Percentiles rank a stretch among this genome's conserved stretches.
Evolutionary conservation across 2,113 vertebrate genomes (phyloP).

Genomic region (Porphyrio hochstetteri): DNA sequence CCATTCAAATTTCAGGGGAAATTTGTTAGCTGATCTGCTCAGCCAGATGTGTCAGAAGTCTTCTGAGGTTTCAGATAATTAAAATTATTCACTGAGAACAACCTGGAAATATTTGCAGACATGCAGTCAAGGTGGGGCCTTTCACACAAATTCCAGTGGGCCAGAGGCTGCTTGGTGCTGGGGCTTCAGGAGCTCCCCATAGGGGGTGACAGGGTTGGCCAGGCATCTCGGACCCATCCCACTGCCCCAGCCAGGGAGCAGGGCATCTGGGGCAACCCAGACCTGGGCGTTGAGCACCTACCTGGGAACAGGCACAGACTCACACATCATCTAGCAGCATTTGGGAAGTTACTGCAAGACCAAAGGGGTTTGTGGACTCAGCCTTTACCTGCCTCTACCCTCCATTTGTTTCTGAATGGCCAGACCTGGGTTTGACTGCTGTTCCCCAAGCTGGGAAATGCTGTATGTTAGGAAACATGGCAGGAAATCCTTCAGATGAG

Average conservation of each 20-base stretch:
- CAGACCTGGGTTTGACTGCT: background rate
- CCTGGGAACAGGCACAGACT: background rate
- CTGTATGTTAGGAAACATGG: background rate
- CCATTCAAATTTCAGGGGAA: background rate
- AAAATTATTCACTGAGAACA: background rate
- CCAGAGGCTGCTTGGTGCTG: background rate
- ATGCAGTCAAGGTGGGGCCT: background rate
- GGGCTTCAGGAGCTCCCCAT: background rate
- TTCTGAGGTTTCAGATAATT: background rate
- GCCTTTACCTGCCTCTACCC: background rate
- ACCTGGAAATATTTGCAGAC: background rate
- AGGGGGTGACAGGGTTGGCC: background rate
- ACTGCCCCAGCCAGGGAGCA: background rate
- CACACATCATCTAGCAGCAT: rapidly evolving
- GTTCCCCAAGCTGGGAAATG: background rate
- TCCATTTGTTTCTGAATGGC: background rate
- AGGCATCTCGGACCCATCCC: background rate
- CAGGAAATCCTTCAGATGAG: background rate
- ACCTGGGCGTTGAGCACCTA: background rate
- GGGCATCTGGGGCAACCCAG: background rate
- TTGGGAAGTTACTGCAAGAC: background rate
- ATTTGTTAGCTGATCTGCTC: background rate
- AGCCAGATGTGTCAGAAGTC: background rate
- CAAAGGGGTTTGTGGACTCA: background rate
- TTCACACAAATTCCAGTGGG: background rate